Percentiles rank a stretch among this genome's conserved stretches.
These are phyloP conservation scores for Alfaro cultratus DNA, from an alignment of 2,797 vertebrate species.

Conservation along the genomic window DNA sequence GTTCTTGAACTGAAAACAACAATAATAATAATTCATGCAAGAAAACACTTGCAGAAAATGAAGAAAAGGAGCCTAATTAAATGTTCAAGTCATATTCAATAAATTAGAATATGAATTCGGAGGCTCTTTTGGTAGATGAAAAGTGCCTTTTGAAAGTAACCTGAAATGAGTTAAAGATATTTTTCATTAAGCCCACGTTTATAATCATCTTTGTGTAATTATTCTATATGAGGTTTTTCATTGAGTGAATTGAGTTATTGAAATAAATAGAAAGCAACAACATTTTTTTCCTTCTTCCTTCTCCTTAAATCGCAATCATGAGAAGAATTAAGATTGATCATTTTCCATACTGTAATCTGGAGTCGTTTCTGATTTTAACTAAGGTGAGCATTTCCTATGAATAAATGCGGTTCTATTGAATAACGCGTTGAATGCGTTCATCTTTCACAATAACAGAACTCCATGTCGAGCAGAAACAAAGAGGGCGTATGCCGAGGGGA, in stretches of 20 bases:
- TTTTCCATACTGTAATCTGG: neutral
- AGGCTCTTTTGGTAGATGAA: neutral
- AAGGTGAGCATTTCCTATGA: neutral
- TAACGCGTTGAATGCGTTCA: constrained; percentile 1
- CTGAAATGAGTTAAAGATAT: neutral
- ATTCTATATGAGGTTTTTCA: neutral
- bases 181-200: neutral
- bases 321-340: neutral
- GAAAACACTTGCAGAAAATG: neutral
- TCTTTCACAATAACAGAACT: neutral
- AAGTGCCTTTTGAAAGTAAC: neutral
- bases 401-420: neutral
- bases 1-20: neutral
- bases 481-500: constrained; percentile 64
- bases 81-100: neutral
- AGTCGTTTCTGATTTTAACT: neutral
- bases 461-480: constrained; percentile 44
- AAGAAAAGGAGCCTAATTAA: neutral
- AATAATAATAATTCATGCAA: neutral
- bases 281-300: neutral
- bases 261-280: neutral
- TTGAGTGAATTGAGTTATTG: neutral
- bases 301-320: neutral
- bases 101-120: neutral
- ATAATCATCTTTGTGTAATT: neutral